A percentile compares a stretch with the other conserved stretches of the same genome.
Conservation (phyloP, 2,113 vertebrate species). For the Gulo gulo region DNA sequence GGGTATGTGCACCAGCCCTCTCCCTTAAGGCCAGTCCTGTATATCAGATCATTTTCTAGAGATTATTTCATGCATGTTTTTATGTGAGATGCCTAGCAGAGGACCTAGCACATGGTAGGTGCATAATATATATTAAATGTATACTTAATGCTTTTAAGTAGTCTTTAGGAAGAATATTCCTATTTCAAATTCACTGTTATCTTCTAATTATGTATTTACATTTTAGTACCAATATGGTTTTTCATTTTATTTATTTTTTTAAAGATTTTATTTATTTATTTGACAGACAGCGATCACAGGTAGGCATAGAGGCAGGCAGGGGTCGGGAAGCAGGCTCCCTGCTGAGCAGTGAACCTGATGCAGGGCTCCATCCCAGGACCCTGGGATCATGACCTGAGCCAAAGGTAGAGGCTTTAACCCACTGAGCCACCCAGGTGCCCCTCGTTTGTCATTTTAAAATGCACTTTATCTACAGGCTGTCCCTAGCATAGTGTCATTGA, state of each 20-base stretch:
- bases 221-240: not conserved
- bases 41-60: not conserved
- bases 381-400: too few species aligned
- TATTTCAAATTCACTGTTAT: not conserved
- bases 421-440: too few species aligned
- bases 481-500: not conserved
- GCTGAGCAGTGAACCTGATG: too few species aligned
- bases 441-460: conserved; percentile 29
- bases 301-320: too few species aligned
- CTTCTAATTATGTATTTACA: not conserved
- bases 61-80: not conserved
- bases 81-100: not conserved
- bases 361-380: too few species aligned
- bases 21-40: not conserved
- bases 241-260: not conserved
- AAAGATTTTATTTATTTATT: too few species aligned
- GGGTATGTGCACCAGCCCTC: not conserved
- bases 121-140: not conserved
- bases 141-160: not conserved
- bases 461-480: not conserved
- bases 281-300: too few species aligned
- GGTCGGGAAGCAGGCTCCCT: too few species aligned
- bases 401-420: too few species aligned
- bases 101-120: not conserved
- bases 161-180: not conserved